phyloP scores from a whole-genome alignment of 1,140 invertebrate genomes.

The Aphis craccivora region DNA sequence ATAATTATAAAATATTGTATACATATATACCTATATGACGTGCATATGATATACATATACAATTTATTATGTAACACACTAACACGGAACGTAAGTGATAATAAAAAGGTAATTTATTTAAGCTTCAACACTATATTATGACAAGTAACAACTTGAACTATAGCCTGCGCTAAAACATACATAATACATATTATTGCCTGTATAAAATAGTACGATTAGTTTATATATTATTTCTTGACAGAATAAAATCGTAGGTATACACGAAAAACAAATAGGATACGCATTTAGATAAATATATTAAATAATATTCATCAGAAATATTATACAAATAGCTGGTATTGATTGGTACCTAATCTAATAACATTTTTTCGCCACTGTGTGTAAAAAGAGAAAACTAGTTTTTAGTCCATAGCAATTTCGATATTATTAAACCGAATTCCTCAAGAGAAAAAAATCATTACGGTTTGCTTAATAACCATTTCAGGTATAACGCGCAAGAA shows the following conservation, averaged over 20 bases:
- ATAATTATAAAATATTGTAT: background rate
- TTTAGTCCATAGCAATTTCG: background rate
- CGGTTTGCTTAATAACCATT: background rate
- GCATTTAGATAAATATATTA: background rate
- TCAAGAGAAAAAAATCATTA: slow-evolving; percentile 1
- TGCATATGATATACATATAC: background rate
- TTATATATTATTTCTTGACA: background rate
- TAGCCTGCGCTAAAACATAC: background rate
- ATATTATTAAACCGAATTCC: slow-evolving; percentile 12
- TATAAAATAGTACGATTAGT: background rate
- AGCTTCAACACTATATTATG: background rate
- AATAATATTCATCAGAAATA: background rate
- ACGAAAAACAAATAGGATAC: background rate
- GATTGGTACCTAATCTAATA: background rate
- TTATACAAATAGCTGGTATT: background rate
- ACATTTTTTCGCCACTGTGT: background rate
- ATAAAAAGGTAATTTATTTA: background rate
- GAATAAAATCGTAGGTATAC: background rate
- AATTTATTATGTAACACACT: background rate
- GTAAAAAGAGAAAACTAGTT: slow-evolving; percentile 9
- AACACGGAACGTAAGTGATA: background rate
- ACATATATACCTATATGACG: background rate
- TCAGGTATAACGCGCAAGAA: background rate
- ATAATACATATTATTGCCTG: background rate
- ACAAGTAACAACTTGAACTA: background rate